These are phyloP conservation scores for Pachyramphus minor DNA, from an alignment of 2,113 vertebrate species.

Conservation along the genomic window DNA sequence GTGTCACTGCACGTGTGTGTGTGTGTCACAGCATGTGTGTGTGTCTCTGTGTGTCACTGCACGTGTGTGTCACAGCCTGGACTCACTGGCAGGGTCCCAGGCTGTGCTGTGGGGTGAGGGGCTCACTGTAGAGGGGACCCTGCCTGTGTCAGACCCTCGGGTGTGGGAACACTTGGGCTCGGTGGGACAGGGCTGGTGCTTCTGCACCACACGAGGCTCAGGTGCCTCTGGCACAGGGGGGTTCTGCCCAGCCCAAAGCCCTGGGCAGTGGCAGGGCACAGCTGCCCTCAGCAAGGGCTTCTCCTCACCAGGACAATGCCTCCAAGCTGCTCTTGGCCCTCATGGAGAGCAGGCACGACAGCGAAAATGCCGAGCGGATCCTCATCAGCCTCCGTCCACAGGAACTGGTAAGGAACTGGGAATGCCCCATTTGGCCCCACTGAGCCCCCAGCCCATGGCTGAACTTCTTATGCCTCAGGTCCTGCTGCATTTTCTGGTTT, in stretches of 20 bases:
- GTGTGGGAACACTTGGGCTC: fast-evolving
- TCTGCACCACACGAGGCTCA: not conserved
- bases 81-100: fast-evolving
- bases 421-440: not conserved
- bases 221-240: not conserved
- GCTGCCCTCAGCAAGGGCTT: not conserved
- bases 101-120: not conserved
- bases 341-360: constrained; percentile 98
- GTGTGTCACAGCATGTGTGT: not conserved
- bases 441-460: not conserved
- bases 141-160: fast-evolving
- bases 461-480: not conserved
- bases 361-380: constrained; percentile 92
- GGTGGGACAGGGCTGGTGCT: not conserved
- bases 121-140: not conserved
- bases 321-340: constrained; percentile 94
- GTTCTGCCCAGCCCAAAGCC: not conserved
- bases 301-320: constrained; percentile 86
- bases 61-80: not conserved
- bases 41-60: not conserved
- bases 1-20: not conserved
- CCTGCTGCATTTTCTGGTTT: not conserved
- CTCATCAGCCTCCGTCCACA: constrained; percentile 92
- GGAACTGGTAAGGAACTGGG: constrained; percentile 83
- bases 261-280: not conserved